Conservation (phyloP, 30 jellyfish, hydroid and myxozoan genomes). For the Clytia hemisphaerica region DNA sequence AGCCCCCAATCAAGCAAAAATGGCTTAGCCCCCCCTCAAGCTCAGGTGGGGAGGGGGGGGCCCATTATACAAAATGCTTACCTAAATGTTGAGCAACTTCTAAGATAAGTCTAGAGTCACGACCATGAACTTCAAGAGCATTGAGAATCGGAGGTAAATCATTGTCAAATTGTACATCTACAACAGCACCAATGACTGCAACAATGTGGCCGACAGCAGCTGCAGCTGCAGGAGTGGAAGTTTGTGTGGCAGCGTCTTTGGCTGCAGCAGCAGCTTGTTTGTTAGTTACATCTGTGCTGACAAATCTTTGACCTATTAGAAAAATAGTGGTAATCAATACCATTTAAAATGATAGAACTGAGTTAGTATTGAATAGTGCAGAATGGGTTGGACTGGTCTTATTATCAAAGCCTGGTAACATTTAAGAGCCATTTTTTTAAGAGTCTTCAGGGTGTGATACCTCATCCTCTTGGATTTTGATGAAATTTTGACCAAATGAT, state of each 20-base stretch:
- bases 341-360: too few species aligned
- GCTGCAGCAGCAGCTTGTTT: conserved; percentile 84
- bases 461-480: too few species aligned
- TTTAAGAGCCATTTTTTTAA: too few species aligned
- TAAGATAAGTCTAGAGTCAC: conserved; percentile 82
- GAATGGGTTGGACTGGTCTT: neutral
- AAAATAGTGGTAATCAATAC: conserved; percentile 60
- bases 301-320: conserved; percentile 68
- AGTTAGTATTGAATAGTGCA: too few species aligned
- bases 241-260: conserved; percentile 35
- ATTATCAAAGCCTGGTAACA: too few species aligned
- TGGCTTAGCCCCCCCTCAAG: too few species aligned
- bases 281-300: conserved; percentile 63
- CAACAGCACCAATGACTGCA: conserved; percentile 99
- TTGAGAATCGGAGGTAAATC: conserved; percentile 95
- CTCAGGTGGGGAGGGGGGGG: too few species aligned
- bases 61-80: too few species aligned
- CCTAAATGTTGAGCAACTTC: conserved; percentile 99
- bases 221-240: conserved; percentile 19
- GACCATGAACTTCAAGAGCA: conserved; percentile 98
- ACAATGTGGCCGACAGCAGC: conserved; percentile 80
- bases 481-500: too few species aligned
- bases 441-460: too few species aligned
- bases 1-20: too few species aligned
- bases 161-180: conserved; percentile 96